Evolutionary conservation across 2,888 invertebrate species (phyloP), one percentile per base, ranked within the genome.

Genomic region (Hyalella azteca): DNA sequence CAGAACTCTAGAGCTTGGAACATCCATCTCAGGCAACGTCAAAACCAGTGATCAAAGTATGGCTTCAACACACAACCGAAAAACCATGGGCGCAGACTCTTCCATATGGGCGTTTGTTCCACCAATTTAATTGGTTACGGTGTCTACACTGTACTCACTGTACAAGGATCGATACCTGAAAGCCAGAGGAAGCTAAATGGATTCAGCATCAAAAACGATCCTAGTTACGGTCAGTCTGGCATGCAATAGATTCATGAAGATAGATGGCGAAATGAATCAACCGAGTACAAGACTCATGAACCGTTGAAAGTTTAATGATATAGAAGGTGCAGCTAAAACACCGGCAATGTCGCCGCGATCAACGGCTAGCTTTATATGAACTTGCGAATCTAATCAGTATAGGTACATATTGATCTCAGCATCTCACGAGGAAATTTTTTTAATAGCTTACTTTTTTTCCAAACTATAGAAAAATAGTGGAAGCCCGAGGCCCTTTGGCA

Each of bases 11-110:
- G 36, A 19, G 36, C 29, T 66, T 0, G n/a, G 29, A 19, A 7
- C 66, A 66, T 66, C 39, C 66, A 66, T 66, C 66, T 66, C 36
- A 36, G 66, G 36, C 5, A 11, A 2, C 39, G 66, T 66, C 29
- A 45, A 45, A 45, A 45, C 11, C 45, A 9, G 11, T 15, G 45
- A 15, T 15, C 11, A 15, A 66, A 36, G 32, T 29, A 66, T 4
- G 3, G 19, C 19, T 29, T 22, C n/a, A 66, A n/a, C 36, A 36
- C 19, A 66, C 22, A 29, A 66, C 19, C 19, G 66, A 66, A 66
- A 66, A n/a, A n/a, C n/a, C n/a, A n/a, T n/a, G n/a, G n/a, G n/a
- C n/a, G n/a, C n/a, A 36, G 66, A 19, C 26, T 29, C 19, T 36
- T 32, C 66, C 66, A 36, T 66, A 66, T 36, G 19, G 19, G 36